Percentiles rank a stretch among this genome's conserved stretches.
Evolutionary conservation across 2,113 vertebrate genomes (phyloP).

Genomic region (Tachycineta bicolor): DNA sequence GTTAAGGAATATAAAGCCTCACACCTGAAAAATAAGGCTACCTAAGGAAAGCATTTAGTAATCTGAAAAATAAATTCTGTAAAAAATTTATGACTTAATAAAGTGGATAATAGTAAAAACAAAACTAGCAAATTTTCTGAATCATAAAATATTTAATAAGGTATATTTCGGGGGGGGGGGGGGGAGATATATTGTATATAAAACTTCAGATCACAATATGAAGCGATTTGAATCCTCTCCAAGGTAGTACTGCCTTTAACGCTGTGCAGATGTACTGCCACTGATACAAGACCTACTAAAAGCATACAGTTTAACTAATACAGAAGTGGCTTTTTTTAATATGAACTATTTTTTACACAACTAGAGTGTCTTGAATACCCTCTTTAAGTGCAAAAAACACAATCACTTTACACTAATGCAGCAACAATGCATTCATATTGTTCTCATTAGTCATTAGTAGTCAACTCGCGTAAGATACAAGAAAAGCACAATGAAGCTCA

Average conservation of each 20-base stretch:
- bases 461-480: constrained; percentile 86
- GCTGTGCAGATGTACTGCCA: constrained; percentile 82
- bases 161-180: constrained; percentile 82
- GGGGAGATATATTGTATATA: constrained; percentile 95
- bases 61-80: background rate
- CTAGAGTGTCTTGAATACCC: constrained; percentile 76
- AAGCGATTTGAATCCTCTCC: constrained; percentile 88
- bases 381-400: constrained; percentile 90
- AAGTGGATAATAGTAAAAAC: constrained; percentile 37
- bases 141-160: constrained; percentile 99
- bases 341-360: constrained; percentile 82
- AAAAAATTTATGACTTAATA: background rate
- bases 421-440: constrained; percentile 92
- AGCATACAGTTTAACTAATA: constrained; percentile 86
- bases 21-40: background rate
- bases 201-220: constrained; percentile 98
- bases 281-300: constrained; percentile 87
- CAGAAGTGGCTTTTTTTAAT: constrained; percentile 81
- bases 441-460: constrained; percentile 92
- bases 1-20: background rate
- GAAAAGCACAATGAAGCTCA: constrained; percentile 85
- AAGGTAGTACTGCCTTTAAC: constrained; percentile 83
- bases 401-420: constrained; percentile 90
- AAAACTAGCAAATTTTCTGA: constrained; percentile 76
- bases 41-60: background rate